phyloP scores from a whole-genome alignment of 2,797 vertebrate genomes.

The Prionace glauca region DNA sequence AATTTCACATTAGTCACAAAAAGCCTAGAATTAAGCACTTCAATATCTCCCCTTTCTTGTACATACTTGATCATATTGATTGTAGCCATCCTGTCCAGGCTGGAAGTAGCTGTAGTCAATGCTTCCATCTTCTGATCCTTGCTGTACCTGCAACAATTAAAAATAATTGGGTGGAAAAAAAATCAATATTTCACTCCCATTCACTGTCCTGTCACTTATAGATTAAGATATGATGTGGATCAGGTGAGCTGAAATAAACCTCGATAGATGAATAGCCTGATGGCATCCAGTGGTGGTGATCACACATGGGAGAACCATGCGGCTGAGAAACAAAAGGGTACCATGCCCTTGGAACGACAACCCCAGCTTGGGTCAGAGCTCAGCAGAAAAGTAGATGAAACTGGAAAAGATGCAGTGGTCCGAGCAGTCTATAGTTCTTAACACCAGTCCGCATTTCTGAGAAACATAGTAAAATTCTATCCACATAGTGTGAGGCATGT shows the following conservation, averaged over 20 bases:
- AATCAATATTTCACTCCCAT: neutral
- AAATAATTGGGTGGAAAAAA: neutral
- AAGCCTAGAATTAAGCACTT: conserved; percentile 40
- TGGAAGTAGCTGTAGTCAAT: conserved; percentile 82
- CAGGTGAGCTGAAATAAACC: neutral
- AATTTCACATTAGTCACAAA: conserved; percentile 36
- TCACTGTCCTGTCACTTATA: neutral
- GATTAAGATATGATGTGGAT: neutral
- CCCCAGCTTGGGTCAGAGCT: neutral
- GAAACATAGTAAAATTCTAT: neutral
- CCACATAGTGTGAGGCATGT: neutral
- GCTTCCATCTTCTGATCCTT: conserved; percentile 71
- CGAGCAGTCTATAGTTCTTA: neutral
- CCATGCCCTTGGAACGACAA: neutral
- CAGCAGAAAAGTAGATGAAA: neutral
- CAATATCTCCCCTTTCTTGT: neutral
- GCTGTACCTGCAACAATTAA: conserved; percentile 61
- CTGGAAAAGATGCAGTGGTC: neutral
- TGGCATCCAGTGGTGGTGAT: neutral
- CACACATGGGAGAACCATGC: neutral
- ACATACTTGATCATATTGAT: conserved; percentile 77
- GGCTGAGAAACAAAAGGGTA: neutral
- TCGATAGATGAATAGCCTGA: too few relatives aligned
- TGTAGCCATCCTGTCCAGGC: conserved; percentile 77
- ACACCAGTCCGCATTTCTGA: neutral